These are phyloP conservation scores for Ischnura elegans DNA, from an alignment of 2,888 invertebrate species.

Conservation along the genomic window DNA sequence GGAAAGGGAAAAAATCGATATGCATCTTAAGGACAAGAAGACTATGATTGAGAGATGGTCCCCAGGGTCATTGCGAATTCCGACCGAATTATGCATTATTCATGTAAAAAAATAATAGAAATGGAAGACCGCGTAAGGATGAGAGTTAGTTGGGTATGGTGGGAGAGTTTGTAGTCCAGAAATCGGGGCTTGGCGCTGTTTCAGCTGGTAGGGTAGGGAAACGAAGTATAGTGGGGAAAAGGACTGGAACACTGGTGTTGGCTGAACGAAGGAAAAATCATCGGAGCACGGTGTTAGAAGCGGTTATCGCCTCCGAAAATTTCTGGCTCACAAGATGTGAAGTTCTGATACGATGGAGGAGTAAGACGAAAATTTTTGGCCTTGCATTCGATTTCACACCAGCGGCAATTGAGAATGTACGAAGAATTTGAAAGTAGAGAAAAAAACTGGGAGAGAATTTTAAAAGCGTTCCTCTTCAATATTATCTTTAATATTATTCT, in stretches of 20 bases:
- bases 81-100: constrained; percentile 62
- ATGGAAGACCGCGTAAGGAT: background rate
- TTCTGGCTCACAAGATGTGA: background rate
- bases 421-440: background rate
- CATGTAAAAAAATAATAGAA: constrained; percentile 39
- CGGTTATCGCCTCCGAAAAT: background rate
- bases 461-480: too few species aligned
- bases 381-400: background rate
- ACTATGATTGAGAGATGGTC: constrained; percentile 63
- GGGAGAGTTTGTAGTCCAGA: background rate
- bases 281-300: background rate
- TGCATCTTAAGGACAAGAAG: constrained; percentile 44
- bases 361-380: background rate
- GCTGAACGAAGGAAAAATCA: background rate
- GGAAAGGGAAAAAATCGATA: constrained; percentile 54
- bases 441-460: too few species aligned
- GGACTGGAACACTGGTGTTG: background rate
- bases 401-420: background rate
- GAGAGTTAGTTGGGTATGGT: background rate
- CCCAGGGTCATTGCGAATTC: constrained; percentile 61
- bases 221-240: background rate
- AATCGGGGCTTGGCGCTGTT: background rate
- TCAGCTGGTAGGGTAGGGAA: background rate
- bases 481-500: too few species aligned
- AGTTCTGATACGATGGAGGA: background rate